phyloP scores from a whole-genome alignment of 2,113 vertebrate species.

The Lota lota region DNA sequence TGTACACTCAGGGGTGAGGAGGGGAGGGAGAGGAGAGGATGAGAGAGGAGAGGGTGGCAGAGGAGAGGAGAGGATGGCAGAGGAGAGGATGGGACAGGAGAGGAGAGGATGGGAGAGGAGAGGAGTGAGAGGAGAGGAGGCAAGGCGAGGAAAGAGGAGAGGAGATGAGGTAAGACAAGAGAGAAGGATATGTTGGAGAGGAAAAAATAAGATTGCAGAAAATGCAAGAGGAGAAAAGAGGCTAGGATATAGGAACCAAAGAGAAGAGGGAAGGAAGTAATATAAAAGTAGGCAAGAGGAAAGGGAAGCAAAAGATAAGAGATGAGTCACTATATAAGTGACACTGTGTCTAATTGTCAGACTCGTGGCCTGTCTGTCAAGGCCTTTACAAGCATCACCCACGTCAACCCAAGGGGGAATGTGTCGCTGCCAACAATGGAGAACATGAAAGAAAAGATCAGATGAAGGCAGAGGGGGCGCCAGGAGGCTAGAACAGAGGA shows the following conservation, averaged over 20 bases:
- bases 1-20: conserved; percentile 46
- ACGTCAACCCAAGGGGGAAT: neutral
- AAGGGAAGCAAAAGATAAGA: too few species aligned
- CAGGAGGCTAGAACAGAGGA: conserved; percentile 8
- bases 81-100: neutral
- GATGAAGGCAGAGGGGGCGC: conserved; percentile 5
- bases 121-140: neutral
- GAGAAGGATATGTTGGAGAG: too few species aligned
- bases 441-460: conserved; percentile 9
- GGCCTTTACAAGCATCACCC: conserved; percentile 13
- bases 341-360: conserved; percentile 1
- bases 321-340: neutral
- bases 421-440: conserved; percentile 21
- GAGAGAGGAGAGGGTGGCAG: neutral
- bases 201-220: too few species aligned
- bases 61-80: neutral
- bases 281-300: too few species aligned
- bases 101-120: neutral
- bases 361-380: conserved; percentile 18
- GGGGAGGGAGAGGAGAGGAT: neutral
- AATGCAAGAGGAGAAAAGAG: too few species aligned
- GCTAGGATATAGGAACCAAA: too few species aligned
- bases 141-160: neutral
- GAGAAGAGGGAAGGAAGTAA: too few species aligned
- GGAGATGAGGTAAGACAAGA: neutral